These are phyloP conservation scores for Arctocebus calabarensis DNA, from an alignment of 2,797 vertebrate genomes.

Conservation along the genomic window DNA sequence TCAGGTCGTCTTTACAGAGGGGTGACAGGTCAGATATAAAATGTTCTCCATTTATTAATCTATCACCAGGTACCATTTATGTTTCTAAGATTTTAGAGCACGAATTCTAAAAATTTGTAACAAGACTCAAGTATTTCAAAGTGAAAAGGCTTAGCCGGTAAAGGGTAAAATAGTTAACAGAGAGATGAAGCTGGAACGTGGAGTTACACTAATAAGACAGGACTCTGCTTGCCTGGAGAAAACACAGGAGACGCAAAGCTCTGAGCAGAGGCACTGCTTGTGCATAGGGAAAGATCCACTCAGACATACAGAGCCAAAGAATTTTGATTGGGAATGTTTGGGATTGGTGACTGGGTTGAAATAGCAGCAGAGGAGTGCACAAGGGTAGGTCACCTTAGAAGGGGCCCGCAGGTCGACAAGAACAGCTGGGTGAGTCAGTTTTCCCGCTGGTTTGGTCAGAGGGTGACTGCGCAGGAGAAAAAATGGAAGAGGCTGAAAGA, in stretches of 20 bases:
- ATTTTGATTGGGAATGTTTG: conserved; percentile 64
- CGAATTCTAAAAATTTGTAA: conserved; percentile 7
- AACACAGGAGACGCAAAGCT: conserved; percentile 49
- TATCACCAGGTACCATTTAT: neutral
- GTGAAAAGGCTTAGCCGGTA: neutral
- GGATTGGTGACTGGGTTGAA: conserved; percentile 59
- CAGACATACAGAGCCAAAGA: conserved; percentile 57
- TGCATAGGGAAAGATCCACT: conserved; percentile 42
- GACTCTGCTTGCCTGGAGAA: conserved; percentile 51
- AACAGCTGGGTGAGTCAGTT: conserved; percentile 19
- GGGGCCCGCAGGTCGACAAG: neutral
- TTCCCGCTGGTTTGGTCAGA: conserved; percentile 8
- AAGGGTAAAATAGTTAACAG: neutral
- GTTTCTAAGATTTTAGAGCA: neutral
- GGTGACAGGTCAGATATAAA: neutral
- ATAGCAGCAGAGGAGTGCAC: conserved; percentile 55
- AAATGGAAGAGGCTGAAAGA: neutral
- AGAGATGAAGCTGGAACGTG: conserved; percentile 58
- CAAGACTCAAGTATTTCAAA: conserved; percentile 30
- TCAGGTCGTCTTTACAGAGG: neutral
- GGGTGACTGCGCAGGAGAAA: neutral
- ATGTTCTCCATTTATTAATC: neutral
- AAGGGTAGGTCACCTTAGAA: conserved; percentile 18
- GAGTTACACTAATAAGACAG: conserved; percentile 72
- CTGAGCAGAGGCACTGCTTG: conserved; percentile 55